Base-by-base conservation (phyloP, 2,797 vertebrate genomes). In the Enteromius anoplus region DNA sequence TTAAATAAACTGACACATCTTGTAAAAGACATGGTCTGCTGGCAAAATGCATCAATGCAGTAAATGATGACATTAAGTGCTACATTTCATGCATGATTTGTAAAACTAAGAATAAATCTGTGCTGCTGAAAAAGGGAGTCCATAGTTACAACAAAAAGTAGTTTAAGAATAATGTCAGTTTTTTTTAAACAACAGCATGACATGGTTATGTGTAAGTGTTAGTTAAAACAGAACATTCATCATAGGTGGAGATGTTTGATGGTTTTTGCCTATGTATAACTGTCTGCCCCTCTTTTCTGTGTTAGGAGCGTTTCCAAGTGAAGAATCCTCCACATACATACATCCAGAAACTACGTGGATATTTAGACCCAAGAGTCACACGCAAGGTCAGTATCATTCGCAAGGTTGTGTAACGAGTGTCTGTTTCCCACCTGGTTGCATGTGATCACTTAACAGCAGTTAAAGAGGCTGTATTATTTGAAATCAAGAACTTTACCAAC, bases 311-410 rank as follows among this genome's bases (percentile, higher is more conserved):
- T 77, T 99, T 99, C 92, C 98, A 99, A 88, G 98, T 99, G 90
- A 99, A 99, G 94, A 99, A 99, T 82, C 98, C 98, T 47, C 98
- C 98, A 0, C 98, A 99, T 84, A 98, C 98, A 0, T 99, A 99
- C 86, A 99, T 99, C 91, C 97, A 97, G 91, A 99, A 99, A 92
- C 90, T 99, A 84, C 96, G 97, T 89, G 97, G 98, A 80, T 99
- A 98, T 91, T 93, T 99, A 90, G 98, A 98, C 91, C 97, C 98
- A 0, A 95, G 96, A 78, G 98, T 98, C 85, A 99, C 98, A 78
- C 96, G 97, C 88, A 99, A 99, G 97, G 98, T 99, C 92, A 93
- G 95, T 15, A 23, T 40, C 51, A 9, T 34, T 21, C 60, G 8
- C 5, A 10, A 8, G 21, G 53, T 37, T 42, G 8, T 68, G 34